Conservation (phyloP, 2,888 invertebrate genomes). For the Torymus texanus region DNA sequence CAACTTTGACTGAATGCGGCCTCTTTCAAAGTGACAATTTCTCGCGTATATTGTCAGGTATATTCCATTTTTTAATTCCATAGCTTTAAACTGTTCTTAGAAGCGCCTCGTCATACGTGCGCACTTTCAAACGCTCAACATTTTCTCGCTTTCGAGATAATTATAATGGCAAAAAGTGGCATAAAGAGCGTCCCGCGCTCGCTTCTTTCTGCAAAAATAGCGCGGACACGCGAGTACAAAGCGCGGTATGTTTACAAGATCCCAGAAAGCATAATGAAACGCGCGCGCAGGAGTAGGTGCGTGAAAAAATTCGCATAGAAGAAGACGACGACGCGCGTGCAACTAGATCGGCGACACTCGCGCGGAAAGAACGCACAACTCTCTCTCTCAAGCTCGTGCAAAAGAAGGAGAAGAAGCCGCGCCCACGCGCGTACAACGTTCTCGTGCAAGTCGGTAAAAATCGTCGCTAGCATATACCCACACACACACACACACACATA, state of each 20-base stretch:
- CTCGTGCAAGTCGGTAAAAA: slow-evolving; percentile 29
- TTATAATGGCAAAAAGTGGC: slow-evolving; percentile 17
- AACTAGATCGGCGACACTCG: slow-evolving; percentile 42
- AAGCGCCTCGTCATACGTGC: not conserved
- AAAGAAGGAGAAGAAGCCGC: slow-evolving; percentile 23
- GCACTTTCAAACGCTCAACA: slow-evolving; percentile 1
- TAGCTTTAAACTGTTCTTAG: not conserved
- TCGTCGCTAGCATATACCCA: not conserved
- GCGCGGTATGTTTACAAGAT: slow-evolving; percentile 23
- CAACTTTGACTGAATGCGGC: no score
- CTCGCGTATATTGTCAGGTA: not conserved
- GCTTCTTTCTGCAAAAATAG: slow-evolving; percentile 13
- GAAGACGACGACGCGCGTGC: slow-evolving; percentile 27
- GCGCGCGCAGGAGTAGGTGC: slow-evolving; percentile 52
- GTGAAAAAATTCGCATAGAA: slow-evolving; percentile 58
- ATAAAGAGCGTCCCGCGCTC: not conserved
- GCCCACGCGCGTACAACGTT: not conserved
- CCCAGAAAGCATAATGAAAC: slow-evolving; percentile 58
- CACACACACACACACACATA: not conserved
- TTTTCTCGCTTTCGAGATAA: slow-evolving; percentile 33
- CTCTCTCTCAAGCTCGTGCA: not conserved
- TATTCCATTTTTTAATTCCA: no score
- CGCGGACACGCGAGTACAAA: slow-evolving; percentile 9
- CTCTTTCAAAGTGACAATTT: not conserved
- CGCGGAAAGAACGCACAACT: slow-evolving; percentile 10